Evolutionary conservation across 1,140 invertebrate species (phyloP), one percentile per base, ranked within the genome.

Genomic region (Diorhabda elongata): DNA sequence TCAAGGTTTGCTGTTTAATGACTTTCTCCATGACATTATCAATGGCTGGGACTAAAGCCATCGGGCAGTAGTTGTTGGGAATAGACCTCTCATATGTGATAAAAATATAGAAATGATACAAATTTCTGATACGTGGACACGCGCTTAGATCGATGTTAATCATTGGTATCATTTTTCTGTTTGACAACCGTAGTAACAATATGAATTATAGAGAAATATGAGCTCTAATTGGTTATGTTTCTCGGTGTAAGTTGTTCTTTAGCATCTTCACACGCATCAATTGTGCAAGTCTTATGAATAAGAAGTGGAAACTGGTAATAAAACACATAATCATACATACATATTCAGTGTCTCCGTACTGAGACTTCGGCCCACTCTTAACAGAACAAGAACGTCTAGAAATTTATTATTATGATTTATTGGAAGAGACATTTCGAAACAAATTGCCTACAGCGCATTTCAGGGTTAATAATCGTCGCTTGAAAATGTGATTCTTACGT

Each of bases 281-380:
- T 56, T 47, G 66, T 67, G 44, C 42, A 45, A 67, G 58, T 67
- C 26, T 67, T 61, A 67, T 52, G 66, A 67, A 61, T 61, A 60
- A 67, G 45, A 59, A 67, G 26, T 67, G n/a, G 45, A 42, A 26
- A 67, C 4, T 42, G 59, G 57, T 67, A 67, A 67, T 67, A 67
- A 67, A 67, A 67, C 47, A 67, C 58, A 67, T 60, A 57, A 60
- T n/a, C 58, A 60, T 47, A 41, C 58, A 60, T 60, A 67, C 58
- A 60, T 60, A 67, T 60, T 67, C 47, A 67, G 58, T 67, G 42
- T 67, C 66, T 44, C 41, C 58, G 44, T 44, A 61, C 58, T 60
- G 43, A 47, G 58, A 43, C 42, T 59, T 2, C 66, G 47, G 44
- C 64, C 64, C 66, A 60, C 66, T 45, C 66, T 6, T 59, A n/a